A percentile compares a stretch with the other conserved stretches of the same genome.
These are phyloP conservation scores for Channallabes apus DNA, from an alignment of 2,797 vertebrate genomes.

Conservation along the genomic window DNA sequence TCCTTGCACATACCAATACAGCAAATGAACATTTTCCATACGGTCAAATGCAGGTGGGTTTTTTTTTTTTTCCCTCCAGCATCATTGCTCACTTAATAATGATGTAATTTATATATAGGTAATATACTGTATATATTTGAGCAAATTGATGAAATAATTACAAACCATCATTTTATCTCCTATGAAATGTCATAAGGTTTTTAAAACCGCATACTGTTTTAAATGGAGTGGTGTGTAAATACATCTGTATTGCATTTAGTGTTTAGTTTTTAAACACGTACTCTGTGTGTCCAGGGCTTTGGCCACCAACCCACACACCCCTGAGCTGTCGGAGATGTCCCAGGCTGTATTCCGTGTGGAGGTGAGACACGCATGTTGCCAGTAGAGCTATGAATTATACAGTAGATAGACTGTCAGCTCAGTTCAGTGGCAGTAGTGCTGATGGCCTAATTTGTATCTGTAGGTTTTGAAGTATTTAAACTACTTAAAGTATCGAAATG, in stretches of 20 bases:
- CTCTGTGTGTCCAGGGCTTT: slow-evolving; percentile 48
- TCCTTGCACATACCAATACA: slow-evolving; percentile 67
- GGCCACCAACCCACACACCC: slow-evolving; percentile 27
- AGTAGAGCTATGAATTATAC: no score
- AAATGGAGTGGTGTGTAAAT: not conserved
- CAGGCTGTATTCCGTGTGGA: slow-evolving; percentile 68
- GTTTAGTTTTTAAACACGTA: not conserved
- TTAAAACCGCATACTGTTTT: not conserved
- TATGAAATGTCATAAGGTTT: not conserved
- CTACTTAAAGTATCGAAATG: no score
- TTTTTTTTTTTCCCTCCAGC: slow-evolving; percentile 62
- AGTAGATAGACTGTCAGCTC: no score
- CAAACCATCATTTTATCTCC: not conserved
- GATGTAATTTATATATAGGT: not conserved
- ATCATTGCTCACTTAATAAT: no score
- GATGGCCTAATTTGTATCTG: no score
- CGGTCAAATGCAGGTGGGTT: slow-evolving; percentile 82
- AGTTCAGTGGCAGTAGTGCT: no score
- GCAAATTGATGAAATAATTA: not conserved
- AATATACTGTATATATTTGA: no score
- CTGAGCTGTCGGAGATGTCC: slow-evolving; percentile 60
- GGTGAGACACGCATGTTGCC: slow-evolving; percentile 55
- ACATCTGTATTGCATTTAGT: no score
- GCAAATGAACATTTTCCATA: slow-evolving; percentile 70
- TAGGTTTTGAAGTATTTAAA: no score